These are phyloP conservation scores for Tychaedon coryphoeus DNA, from an alignment of 2,113 vertebrate genomes.

Conservation along the genomic window DNA sequence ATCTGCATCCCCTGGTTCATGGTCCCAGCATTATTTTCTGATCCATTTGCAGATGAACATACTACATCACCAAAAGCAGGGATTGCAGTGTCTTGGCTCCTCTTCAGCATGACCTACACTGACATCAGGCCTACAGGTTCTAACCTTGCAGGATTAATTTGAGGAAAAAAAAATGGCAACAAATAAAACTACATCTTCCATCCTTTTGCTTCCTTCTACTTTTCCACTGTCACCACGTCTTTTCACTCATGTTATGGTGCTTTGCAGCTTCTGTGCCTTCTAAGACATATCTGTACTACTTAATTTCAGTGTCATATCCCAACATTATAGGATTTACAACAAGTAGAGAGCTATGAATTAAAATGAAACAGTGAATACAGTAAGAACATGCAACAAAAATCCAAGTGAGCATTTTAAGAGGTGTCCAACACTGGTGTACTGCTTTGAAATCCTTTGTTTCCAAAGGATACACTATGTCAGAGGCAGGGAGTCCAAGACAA, in stretches of 20 bases:
- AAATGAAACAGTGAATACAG: not conserved
- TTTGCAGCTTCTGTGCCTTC: not conserved
- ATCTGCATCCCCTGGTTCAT: too few species aligned
- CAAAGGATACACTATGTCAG: not conserved
- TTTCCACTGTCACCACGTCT: not conserved
- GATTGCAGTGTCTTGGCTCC: not conserved
- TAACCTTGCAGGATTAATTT: not conserved
- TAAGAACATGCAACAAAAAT: not conserved
- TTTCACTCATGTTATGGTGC: not conserved
- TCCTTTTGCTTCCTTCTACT: not conserved
- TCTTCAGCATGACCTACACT: not conserved
- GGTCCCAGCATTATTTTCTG: not conserved
- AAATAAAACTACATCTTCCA: not conserved
- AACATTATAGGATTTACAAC: not conserved
- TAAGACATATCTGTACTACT: not conserved
- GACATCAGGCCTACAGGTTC: not conserved
- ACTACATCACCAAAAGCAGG: not conserved
- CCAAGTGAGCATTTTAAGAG: not conserved
- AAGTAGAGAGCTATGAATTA: not conserved
- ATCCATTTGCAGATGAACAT: not conserved
- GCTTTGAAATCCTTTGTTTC: not conserved
- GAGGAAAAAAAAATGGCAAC: not conserved
- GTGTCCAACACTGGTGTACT: not conserved
- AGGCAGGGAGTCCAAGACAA: not conserved
- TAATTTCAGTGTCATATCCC: not conserved